Evolutionary conservation across 2,888 invertebrate genomes (phyloP), one percentile per base, ranked within the genome.

Genomic region (Phengaris alcon): DNA sequence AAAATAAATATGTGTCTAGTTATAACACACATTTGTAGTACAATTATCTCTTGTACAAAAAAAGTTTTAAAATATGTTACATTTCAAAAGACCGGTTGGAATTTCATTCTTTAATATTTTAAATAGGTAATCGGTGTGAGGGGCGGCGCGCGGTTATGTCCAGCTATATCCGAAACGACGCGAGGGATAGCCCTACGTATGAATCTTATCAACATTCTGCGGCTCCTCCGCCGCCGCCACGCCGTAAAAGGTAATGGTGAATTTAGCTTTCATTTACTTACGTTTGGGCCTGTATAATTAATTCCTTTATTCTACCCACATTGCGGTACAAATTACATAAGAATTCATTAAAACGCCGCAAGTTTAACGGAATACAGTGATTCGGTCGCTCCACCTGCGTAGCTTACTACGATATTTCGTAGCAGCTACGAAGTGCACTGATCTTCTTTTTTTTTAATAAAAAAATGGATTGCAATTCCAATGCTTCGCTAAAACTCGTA

Each of bases 141-240:
- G 9, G 15, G 72, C 48, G 52, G 69, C 70, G 22, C 52, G 15
- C 52, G 13, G 72, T 72, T 72, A 72, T 72, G 72, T 72, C 72
- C 72, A 54, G 72, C 72, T 72, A 72, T 72, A 72, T 72, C 72
- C 52, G 72, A 72, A 72, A 72, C 54, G 72, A 72, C 72, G 72
- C 54, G 72, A 72, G 72, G 72, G 72, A 72, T 54, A 72, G 72
- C 72, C 70, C 72, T 72, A 22, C 72, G 78, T 78, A 77, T 76
- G 77, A 74, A 68, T 75, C 76, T 79, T 79, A 79, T 79, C 79
- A 76, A 75, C 79, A 77, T 79, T 68, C 75, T 72, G 72, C 35
- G 72, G 72, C 35, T 48, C 68, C 46, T 75, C 69, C 15, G 15
- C 68, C 44, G 15, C 52, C 54, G 74, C 68, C 74, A 75, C 44